Conservation (phyloP, 1,140 invertebrate genomes). For the Polyergus mexicanus region DNA sequence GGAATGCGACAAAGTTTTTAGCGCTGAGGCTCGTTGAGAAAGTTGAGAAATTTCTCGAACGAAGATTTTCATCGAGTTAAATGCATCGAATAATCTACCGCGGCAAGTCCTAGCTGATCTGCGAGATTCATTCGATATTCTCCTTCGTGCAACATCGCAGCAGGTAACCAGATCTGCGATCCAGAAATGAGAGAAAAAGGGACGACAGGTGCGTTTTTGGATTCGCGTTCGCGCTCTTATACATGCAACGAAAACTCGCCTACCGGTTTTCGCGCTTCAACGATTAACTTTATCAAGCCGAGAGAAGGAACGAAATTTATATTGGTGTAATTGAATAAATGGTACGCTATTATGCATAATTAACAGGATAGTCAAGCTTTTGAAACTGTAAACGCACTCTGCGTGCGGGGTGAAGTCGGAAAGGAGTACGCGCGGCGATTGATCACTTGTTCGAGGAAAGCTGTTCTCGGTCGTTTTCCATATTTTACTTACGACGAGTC, state of each 20-base stretch:
- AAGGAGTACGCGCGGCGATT: conserved; percentile 10
- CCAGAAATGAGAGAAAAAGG: conserved; percentile 67
- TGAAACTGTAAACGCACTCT: neutral
- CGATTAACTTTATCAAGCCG: conserved; percentile 1
- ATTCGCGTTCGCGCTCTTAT: conserved; percentile 20
- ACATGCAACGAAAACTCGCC: conserved; percentile 7
- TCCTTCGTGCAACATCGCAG: conserved; percentile 58
- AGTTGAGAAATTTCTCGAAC: conserved; percentile 45
- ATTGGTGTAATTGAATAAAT: neutral
- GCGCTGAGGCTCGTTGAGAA: neutral
- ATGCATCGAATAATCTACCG: conserved; percentile 65
- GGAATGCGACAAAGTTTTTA: neutral
- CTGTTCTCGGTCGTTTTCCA: neutral
- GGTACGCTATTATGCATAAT: no score
- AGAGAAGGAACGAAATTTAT: neutral
- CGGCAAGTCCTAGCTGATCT: conserved; percentile 20
- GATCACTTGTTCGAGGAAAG: neutral
- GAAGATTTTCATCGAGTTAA: conserved; percentile 40
- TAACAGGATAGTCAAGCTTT: no score
- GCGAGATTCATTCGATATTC: conserved; percentile 75
- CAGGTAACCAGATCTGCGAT: conserved; percentile 78
- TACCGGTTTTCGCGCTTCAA: conserved; percentile 27
- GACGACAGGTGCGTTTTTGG: conserved; percentile 13
- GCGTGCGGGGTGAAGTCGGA: neutral
- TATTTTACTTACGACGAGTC: conserved; percentile 37